Evolutionary conservation across 2,888 invertebrate genomes (phyloP).

Genomic region (Agrotis clavis): DNA sequence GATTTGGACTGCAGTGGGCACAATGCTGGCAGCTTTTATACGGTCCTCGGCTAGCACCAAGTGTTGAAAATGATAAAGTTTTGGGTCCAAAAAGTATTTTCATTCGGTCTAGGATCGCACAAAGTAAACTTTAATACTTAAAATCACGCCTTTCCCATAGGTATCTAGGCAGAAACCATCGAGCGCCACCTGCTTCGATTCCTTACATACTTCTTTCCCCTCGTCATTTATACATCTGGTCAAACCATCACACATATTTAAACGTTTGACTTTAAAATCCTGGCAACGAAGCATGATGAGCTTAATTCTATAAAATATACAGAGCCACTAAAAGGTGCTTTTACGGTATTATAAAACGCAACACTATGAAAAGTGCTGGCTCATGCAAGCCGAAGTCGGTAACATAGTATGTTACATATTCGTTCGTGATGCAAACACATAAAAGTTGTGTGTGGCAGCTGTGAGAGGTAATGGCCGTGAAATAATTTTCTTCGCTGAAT

Average conservation of each 20-base stretch:
- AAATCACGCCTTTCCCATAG: neutral
- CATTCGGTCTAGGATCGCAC: neutral
- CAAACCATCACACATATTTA: neutral
- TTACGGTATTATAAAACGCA: conserved; percentile 53
- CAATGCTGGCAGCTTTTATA: neutral
- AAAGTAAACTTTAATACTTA: no score
- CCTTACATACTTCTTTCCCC: no score
- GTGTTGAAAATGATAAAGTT: neutral
- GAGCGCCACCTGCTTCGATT: neutral
- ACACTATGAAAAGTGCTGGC: conserved; percentile 58
- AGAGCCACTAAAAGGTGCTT: conserved; percentile 50
- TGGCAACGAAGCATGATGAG: conserved; percentile 37
- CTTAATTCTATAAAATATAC: conserved; percentile 47
- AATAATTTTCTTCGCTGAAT: conserved; percentile 80
- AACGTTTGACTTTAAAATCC: conserved; percentile 12
- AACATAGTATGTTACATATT: conserved; percentile 60
- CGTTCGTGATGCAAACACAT: conserved; percentile 72
- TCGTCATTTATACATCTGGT: no score
- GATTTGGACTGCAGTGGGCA: neutral
- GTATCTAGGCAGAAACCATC: neutral
- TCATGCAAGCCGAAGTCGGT: conserved; percentile 44
- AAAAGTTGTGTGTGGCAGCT: conserved; percentile 79
- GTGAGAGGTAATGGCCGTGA: conserved; percentile 82
- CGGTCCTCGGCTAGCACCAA: neutral
- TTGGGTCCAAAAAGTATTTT: neutral